These are phyloP conservation scores for Oryzias curvinotus DNA, from an alignment of 2,113 vertebrate species.

Conservation along the genomic window DNA sequence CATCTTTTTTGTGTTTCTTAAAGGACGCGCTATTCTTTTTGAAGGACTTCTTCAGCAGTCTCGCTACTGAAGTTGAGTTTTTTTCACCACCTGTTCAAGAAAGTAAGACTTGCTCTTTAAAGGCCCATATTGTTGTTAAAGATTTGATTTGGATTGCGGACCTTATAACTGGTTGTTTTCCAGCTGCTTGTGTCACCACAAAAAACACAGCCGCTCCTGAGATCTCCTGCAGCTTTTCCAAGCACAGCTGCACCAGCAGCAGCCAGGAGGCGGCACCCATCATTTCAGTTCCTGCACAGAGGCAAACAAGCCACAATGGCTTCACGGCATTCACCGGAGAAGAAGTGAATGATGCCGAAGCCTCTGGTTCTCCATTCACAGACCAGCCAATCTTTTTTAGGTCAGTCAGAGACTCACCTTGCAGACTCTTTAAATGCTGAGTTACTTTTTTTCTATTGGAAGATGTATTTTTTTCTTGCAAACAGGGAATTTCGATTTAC, in stretches of 20 bases:
- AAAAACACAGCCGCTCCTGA: constrained; percentile 82
- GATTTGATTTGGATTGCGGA: neutral
- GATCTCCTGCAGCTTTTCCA: constrained; percentile 88
- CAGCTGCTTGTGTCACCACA: constrained; percentile 69
- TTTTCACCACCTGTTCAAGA: constrained; percentile 91
- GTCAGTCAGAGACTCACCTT: constrained; percentile 57
- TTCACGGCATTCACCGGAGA: constrained; percentile 61
- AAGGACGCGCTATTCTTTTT: constrained; percentile 98
- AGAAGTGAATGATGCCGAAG: constrained; percentile 64
- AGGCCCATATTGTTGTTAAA: no score
- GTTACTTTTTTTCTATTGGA: neutral
- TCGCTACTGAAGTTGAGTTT: constrained; percentile 92
- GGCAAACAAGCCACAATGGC: constrained; percentile 76
- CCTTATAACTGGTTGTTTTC: constrained; percentile 7
- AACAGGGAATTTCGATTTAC: constrained; percentile 96
- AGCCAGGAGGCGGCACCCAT: constrained; percentile 86
- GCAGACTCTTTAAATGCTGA: neutral
- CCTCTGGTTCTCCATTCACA: constrained; percentile 70
- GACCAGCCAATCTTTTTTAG: constrained; percentile 97
- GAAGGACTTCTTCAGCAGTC: constrained; percentile 95
- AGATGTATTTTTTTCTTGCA: constrained; percentile 11
- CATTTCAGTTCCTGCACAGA: constrained; percentile 87
- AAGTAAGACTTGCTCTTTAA: constrained; percentile 72
- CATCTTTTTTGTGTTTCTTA: constrained; percentile 9
- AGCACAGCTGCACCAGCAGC: constrained; percentile 69